These are phyloP conservation scores for Aythya baeri DNA, from an alignment of 2,113 vertebrate genomes.

Conservation along the genomic window DNA sequence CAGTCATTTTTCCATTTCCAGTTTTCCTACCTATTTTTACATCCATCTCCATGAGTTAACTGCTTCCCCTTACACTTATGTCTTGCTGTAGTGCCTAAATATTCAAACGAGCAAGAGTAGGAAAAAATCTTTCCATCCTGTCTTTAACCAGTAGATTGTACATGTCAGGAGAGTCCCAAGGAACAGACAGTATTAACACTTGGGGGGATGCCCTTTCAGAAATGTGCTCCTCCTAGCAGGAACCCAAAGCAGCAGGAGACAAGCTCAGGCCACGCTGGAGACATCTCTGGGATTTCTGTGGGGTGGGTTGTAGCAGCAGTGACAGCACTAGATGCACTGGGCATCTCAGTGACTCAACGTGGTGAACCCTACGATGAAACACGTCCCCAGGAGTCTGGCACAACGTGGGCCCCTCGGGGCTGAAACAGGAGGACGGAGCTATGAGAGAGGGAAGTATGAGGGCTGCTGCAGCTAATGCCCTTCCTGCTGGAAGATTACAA, in stretches of 20 bases:
- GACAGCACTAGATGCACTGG: background rate
- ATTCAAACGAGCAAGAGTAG: background rate
- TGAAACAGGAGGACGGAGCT: background rate
- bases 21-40: background rate
- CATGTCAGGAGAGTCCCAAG: background rate
- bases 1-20: background rate
- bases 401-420: background rate
- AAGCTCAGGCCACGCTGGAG: background rate
- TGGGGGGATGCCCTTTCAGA: background rate
- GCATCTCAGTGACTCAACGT: background rate
- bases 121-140: background rate
- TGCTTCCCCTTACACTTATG: background rate
- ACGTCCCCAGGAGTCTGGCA: background rate
- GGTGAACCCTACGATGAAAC: background rate
- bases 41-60: background rate
- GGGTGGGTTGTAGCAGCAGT: conserved; percentile 34
- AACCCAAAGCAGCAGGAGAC: background rate
- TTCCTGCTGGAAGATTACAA: conserved; percentile 40
- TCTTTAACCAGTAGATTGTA: background rate
- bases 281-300: background rate
- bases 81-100: background rate
- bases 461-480: conserved; percentile 35
- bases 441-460: background rate
- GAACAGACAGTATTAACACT: background rate
- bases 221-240: background rate